Percentiles rank a stretch among this genome's conserved stretches.
These are phyloP conservation scores for Stylophora pistillata DNA, from an alignment of 64 coral and sea anemone species.

Conservation along the genomic window DNA sequence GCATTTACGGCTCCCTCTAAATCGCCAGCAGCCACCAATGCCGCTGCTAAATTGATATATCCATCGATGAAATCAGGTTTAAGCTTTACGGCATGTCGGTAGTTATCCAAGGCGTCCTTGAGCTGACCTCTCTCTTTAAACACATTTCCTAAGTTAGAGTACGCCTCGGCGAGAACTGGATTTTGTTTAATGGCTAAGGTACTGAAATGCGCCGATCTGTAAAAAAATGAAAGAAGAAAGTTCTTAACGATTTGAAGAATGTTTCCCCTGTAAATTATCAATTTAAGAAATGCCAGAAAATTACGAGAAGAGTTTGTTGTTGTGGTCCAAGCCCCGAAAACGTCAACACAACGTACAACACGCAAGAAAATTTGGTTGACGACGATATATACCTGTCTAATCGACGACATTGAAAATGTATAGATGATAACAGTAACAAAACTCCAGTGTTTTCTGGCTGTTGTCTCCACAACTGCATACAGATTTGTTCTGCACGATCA, in stretches of 20 bases:
- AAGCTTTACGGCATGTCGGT: conserved; percentile 97
- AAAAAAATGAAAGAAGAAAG: neutral
- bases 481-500: conserved; percentile 99
- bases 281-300: conserved; percentile 20
- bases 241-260: no score
- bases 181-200: conserved; percentile 98
- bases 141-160: conserved; percentile 98
- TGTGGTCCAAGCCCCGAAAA: neutral
- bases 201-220: conserved; percentile 98
- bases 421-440: conserved; percentile 92
- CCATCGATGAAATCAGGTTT: conserved; percentile 99
- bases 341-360: conserved; percentile 29
- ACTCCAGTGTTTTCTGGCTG: conserved; percentile 98
- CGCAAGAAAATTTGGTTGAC: neutral
- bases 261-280: neutral
- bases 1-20: conserved; percentile 97
- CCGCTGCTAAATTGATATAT: conserved; percentile 99
- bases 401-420: conserved; percentile 99
- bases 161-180: conserved; percentile 95
- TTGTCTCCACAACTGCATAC: conserved; percentile 99
- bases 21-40: conserved; percentile 96
- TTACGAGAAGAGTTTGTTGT: conserved; percentile 46
- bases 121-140: conserved; percentile 99
- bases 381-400: conserved; percentile 79
- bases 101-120: conserved; percentile 97